Base-by-base conservation (phyloP, 2,113 vertebrate genomes). In the Laterallus jamaicensis region DNA sequence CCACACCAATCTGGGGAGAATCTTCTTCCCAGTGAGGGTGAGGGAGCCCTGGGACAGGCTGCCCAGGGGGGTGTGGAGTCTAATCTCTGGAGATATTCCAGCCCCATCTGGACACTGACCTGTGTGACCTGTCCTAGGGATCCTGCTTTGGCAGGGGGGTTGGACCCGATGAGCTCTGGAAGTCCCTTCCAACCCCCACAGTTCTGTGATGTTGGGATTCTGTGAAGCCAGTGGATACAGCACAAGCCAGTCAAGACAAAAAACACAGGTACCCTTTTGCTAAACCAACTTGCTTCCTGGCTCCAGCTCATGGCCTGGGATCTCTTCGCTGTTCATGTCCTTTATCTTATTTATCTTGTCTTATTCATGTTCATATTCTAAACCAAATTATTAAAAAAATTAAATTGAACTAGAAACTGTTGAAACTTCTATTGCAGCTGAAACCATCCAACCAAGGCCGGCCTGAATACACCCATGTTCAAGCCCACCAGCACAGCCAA, bases 251-350 rank as follows among this genome's bases (percentile, higher is more conserved):
- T 12, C 2, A 55, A 24, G 25, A 56, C 25, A 86, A 68, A 67
- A 76, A 60, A 8, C 50, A 59, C 11, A 17, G 29, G 11, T 15
- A 55, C 10, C 2, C 21, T 70, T 79, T 58, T 25, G 62, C 32
- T 29, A 40, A 86, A 62, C 11, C 19, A 78, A 11, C 15, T 62
- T 49, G 21, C 60, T 17, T 83, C 29, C 29, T 18, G 11, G 42
- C 54, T 64, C 35, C 64, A 21, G 64, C 25, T 66, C 84, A 42
- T 3, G 35, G 39, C 15, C 68, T 42, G 29, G 9, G 5, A 8
- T 14, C 29, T 56, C 5, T 0, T 2, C 11, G 12, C 17, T 40
- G 4, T n/a, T 81, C 32, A 32, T 0, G 1, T 16, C 42, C 40
- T 16, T 58, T 44, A 50, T 11, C 22, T 60, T 21, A 49, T 22